These are phyloP conservation scores for Daubentonia madagascariensis DNA, from an alignment of 2,113 vertebrate genomes.

Conservation along the genomic window DNA sequence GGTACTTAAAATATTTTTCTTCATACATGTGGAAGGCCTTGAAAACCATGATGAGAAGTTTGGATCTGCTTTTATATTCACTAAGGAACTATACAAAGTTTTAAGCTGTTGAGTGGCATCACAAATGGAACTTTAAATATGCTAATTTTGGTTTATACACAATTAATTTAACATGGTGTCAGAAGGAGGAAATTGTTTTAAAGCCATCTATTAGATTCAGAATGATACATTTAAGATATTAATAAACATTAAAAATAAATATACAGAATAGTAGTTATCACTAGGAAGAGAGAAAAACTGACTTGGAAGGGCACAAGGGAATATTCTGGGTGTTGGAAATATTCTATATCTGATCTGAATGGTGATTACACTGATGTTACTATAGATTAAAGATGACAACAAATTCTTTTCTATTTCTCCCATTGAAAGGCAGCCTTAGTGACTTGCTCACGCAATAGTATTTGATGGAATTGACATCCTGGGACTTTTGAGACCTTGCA, in stretches of 20 bases:
- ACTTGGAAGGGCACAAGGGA: not conserved
- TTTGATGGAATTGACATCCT: not conserved
- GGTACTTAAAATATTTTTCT: not conserved
- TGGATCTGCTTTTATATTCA: not conserved
- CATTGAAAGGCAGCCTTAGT: not conserved
- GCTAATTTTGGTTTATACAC: not conserved
- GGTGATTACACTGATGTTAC: not conserved
- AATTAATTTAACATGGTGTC: not conserved
- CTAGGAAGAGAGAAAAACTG: not conserved
- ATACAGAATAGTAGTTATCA: not conserved
- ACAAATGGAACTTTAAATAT: not conserved
- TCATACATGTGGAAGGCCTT: not conserved
- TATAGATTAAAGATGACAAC: not conserved
- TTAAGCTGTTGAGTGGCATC: not conserved
- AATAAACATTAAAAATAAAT: not conserved
- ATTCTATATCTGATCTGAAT: not conserved
- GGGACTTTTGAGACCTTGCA: not conserved
- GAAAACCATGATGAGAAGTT: not conserved
- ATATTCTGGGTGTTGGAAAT: not conserved
- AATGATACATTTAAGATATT: not conserved
- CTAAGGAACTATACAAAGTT: not conserved
- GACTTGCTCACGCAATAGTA: not conserved
- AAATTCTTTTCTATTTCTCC: not conserved
- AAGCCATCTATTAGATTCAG: not conserved
- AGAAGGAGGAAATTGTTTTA: not conserved